Evolutionary conservation across 35 echinoderm and acorn worm species (phyloP), one percentile per base, ranked within the genome.

Genomic region (Heliocidaris tuberculata): DNA sequence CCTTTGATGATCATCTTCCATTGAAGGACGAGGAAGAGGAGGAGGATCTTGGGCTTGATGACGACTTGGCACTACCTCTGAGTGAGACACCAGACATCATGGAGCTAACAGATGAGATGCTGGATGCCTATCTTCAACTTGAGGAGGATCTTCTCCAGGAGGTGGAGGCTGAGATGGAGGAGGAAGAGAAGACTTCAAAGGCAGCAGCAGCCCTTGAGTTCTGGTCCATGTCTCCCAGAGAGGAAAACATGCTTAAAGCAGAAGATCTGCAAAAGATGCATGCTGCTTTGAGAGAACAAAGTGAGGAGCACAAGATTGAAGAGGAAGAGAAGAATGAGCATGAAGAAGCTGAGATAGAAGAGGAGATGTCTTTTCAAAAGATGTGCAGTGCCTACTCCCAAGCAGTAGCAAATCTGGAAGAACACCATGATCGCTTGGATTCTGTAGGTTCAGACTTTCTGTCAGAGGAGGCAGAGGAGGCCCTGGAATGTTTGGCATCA

Each of bases 201-300:
- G 94, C 90, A 48, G 71, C 94, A 88, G 91, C 94, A 30, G 98
- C 97, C 94, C 92, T 99, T 49, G 98, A 99, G 60, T 99, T 99
- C 93, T 99, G 98, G 98, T 97, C 98, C n/a, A 95, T 99, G 86
- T 99, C 98, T 32, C 96, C 96, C 19, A 95, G 93, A 89, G 96
- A 99, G 6, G 95, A 96, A 48, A n/a, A 59, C 50, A 61, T 85
- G 86, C 94, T 96, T 59, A 94, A 93, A n/a, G 47, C 91, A 21
- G 91, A 93, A 47, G 93, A 71, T 29, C 93, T 71, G 60, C 32
- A 94, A 24, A 94, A 48, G 60, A 94, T 60, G 60, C 56, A 85
- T 24, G 56, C 71, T 31, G 93, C 93, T 11, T 48, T 85, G 30
- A 94, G 47, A 59, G 42, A 47, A 48, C 56, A 78, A 31, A 61